phyloP scores from a whole-genome alignment of 2,797 vertebrate species.

The Phrynocephalus vlangalii region DNA sequence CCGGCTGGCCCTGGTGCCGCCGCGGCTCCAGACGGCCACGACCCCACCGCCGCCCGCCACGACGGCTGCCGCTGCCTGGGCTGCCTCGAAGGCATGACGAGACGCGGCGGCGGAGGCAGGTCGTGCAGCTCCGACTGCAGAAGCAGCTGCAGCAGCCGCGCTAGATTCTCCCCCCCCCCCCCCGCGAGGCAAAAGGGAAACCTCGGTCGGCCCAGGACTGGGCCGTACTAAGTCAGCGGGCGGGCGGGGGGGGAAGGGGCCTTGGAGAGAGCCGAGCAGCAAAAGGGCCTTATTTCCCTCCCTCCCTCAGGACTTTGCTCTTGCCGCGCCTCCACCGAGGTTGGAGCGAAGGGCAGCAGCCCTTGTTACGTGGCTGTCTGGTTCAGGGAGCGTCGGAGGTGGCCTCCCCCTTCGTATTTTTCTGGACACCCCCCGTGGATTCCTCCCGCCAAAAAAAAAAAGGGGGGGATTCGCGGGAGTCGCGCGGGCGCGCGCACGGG shows the following conservation, averaged over 20 bases:
- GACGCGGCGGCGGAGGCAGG: not conserved
- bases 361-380: too few relatives aligned
- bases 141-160: not conserved
- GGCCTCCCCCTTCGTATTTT: not conserved
- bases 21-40: not conserved
- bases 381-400: fast-evolving
- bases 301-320: too few relatives aligned
- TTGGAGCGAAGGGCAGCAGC: too few relatives aligned
- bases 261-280: not conserved
- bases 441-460: not conserved
- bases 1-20: not conserved
- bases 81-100: not conserved
- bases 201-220: not conserved
- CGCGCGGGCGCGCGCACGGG: not conserved
- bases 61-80: not conserved
- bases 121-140: not conserved
- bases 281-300: not conserved
- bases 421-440: not conserved
- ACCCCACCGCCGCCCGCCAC: not conserved
- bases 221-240: slow-evolving; percentile 11
- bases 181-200: not conserved
- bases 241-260: not conserved
- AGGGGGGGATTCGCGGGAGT: too few relatives aligned
- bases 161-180: not conserved
- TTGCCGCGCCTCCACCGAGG: not conserved